Evolutionary conservation across 2,888 invertebrate genomes (phyloP).

Genomic region (Campoplex nolae): DNA sequence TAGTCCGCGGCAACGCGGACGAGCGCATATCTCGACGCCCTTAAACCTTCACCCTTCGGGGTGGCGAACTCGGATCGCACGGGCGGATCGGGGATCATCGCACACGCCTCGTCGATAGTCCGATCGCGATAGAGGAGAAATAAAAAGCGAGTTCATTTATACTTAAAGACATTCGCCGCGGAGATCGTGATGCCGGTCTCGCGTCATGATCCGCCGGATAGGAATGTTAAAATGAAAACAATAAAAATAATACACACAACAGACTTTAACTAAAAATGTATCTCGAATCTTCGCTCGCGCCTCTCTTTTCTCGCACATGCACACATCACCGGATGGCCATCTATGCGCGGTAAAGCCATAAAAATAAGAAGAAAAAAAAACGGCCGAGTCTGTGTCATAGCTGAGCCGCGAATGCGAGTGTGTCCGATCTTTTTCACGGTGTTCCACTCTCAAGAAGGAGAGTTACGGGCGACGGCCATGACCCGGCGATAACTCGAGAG

Average conservation of each 20-base stretch:
- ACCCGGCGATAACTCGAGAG: slow-evolving; percentile 76
- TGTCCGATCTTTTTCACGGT: slow-evolving; percentile 5
- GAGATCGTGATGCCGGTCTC: not conserved
- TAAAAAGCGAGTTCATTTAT: not conserved
- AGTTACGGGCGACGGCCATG: slow-evolving; percentile 75
- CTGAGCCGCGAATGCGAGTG: slow-evolving; percentile 16
- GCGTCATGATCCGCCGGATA: not conserved
- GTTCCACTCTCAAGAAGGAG: slow-evolving; percentile 32
- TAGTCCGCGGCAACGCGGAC: slow-evolving; percentile 84
- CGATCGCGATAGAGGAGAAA: not conserved
- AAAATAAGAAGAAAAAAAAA: not conserved
- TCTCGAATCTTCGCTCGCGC: not conserved
- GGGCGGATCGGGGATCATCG: slow-evolving; percentile 13
- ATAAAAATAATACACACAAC: not conserved
- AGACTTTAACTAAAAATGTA: not conserved
- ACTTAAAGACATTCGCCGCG: not conserved
- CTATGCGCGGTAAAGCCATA: not conserved
- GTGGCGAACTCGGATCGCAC: slow-evolving; percentile 42
- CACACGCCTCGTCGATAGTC: slow-evolving; percentile 40
- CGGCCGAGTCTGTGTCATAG: not conserved
- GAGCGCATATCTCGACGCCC: slow-evolving; percentile 76
- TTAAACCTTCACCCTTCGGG: slow-evolving; percentile 74
- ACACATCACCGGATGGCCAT: not conserved
- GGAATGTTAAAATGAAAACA: not conserved
- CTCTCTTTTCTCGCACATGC: not conserved